Conservation (phyloP, 2,113 vertebrate species). For the Aegithalos caudatus region DNA sequence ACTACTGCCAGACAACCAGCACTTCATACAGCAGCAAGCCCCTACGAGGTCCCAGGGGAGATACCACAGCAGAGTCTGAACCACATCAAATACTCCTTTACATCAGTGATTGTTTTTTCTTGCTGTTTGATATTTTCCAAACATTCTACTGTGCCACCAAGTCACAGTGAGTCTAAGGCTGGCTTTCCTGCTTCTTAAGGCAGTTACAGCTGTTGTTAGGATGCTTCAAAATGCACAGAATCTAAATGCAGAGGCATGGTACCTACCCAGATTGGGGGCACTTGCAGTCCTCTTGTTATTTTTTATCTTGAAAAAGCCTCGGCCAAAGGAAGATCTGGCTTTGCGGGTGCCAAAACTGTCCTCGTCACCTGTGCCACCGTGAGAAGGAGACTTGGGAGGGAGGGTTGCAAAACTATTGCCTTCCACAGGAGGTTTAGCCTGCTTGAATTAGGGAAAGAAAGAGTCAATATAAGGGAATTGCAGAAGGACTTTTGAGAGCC, state of each 20-base stretch:
- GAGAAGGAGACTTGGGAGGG: conserved; percentile 77
- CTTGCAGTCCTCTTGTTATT: conserved; percentile 88
- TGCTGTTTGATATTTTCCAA: neutral
- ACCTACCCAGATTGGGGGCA: conserved; percentile 90
- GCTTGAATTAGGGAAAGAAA: neutral
- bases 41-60: neutral
- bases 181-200: neutral
- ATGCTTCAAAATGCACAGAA: neutral
- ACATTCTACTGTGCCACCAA: neutral
- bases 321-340: conserved; percentile 90
- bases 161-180: neutral
- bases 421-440: conserved; percentile 76
- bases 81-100: neutral
- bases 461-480: neutral
- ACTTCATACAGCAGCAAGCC: neutral
- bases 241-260: neutral
- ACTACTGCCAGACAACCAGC: neutral
- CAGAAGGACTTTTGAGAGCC: neutral
- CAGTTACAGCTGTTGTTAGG: neutral
- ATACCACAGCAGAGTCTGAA: neutral
- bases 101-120: neutral
- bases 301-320: conserved; percentile 95
- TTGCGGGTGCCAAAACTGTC: conserved; percentile 89
- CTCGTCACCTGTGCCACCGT: conserved; percentile 68
- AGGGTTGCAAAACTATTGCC: conserved; percentile 72